A percentile compares a stretch with the other conserved stretches of the same genome.
Evolutionary conservation across 1,140 invertebrate genomes (phyloP).

Genomic region (Gerris buenoi): DNA sequence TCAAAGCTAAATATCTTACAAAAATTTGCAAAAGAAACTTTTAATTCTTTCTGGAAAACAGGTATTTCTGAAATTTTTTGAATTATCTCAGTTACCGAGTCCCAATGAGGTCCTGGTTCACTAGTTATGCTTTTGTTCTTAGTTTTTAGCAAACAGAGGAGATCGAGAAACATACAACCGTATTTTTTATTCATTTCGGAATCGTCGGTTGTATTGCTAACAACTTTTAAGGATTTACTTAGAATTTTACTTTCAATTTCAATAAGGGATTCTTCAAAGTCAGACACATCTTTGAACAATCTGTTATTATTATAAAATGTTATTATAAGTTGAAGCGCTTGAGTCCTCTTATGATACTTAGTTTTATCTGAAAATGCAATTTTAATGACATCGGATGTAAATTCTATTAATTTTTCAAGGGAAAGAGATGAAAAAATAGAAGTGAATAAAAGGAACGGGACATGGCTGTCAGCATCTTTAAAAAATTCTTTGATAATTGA

Average conservation of each 20-base stretch:
- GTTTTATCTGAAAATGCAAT: neutral
- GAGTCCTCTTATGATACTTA: neutral
- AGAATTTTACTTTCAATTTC: neutral
- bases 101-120: neutral
- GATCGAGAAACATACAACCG: neutral
- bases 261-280: neutral
- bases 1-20: neutral
- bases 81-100: neutral
- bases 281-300: neutral
- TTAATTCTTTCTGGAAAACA: neutral
- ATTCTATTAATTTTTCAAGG: neutral
- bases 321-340: neutral
- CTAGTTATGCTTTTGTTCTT: neutral
- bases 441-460: neutral
- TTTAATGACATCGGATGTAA: neutral
- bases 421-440: neutral
- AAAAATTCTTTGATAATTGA: neutral
- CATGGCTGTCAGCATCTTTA: neutral
- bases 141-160: neutral
- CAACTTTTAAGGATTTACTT: neutral
- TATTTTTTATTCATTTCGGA: neutral
- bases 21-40: neutral
- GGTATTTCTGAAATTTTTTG: neutral
- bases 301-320: neutral
- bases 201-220: neutral